Percentiles rank a stretch among this genome's conserved stretches.
phyloP scores from a whole-genome alignment of 1,140 invertebrate genomes.

The Chlorops oryzae region DNA sequence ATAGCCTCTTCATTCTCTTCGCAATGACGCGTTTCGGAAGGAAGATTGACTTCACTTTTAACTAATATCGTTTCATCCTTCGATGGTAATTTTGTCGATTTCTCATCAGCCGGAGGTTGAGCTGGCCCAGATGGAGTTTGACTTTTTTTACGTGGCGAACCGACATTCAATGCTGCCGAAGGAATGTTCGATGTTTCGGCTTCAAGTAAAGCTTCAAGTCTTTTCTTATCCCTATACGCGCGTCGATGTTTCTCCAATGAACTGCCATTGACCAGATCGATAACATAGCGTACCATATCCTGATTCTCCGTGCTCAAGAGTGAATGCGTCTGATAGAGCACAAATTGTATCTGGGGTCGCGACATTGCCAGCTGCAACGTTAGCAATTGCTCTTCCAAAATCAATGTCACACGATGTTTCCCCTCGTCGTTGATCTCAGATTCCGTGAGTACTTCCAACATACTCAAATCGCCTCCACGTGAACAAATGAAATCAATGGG shows the following conservation, averaged over 20 bases:
- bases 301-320: constrained; percentile 61
- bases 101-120: constrained; percentile 19
- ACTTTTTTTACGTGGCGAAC: constrained; percentile 35
- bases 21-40: too few species aligned
- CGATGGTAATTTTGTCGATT: constrained; percentile 6
- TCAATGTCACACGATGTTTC: constrained; percentile 53
- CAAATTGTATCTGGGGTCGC: constrained; percentile 63
- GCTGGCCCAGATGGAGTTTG: too few species aligned
- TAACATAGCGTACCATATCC: constrained; percentile 55
- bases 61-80: background rate
- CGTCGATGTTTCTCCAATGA: constrained; percentile 56
- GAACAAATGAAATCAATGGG: constrained; percentile 66
- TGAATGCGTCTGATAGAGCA: constrained; percentile 66
- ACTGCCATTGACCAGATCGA: constrained; percentile 57
- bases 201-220: constrained; percentile 38
- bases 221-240: constrained; percentile 33
- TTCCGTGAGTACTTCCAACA: constrained; percentile 62
- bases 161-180: constrained; percentile 32
- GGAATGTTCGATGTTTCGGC: constrained; percentile 39
- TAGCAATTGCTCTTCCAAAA: constrained; percentile 61
- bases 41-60: background rate
- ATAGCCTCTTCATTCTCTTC: constrained; percentile 1
- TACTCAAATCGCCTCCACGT: constrained; percentile 59
- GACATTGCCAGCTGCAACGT: constrained; percentile 61
- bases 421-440: constrained; percentile 57